phyloP scores from a whole-genome alignment of 2,113 vertebrate genomes.

The Dascyllus trimaculatus region DNA sequence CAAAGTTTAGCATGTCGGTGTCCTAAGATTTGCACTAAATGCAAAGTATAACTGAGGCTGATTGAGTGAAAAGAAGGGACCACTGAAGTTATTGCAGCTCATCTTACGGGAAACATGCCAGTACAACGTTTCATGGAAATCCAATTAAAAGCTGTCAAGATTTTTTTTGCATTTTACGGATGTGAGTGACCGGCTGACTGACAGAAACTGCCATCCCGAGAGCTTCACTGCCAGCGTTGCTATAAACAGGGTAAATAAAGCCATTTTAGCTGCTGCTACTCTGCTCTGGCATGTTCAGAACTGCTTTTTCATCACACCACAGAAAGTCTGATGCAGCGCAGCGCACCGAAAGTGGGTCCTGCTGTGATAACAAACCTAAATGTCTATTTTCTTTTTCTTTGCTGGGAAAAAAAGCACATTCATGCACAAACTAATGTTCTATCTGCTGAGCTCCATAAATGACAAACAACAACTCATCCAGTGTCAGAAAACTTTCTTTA shows the following conservation, averaged over 20 bases:
- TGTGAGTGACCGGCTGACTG: neutral
- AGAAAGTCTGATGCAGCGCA: too few relatives aligned
- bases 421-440: neutral
- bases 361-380: neutral
- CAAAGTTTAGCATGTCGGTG: neutral
- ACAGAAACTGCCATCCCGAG: neutral
- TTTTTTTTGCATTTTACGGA: neutral
- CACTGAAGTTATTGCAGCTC: neutral
- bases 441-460: neutral
- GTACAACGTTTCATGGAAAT: neutral
- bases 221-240: neutral
- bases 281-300: conserved; percentile 1
- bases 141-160: neutral
- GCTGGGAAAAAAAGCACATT: neutral
- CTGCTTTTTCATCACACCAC: neutral
- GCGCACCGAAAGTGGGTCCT: neutral
- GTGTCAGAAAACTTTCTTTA: neutral
- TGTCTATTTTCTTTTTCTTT: neutral
- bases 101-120: neutral
- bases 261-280: neutral
- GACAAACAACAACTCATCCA: neutral
- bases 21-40: neutral
- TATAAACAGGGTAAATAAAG: neutral
- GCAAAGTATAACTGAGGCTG: neutral
- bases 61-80: too few relatives aligned